These are phyloP conservation scores for Helobdella robusta DNA, from an alignment of 2,888 invertebrate species.

Conservation along the genomic window DNA sequence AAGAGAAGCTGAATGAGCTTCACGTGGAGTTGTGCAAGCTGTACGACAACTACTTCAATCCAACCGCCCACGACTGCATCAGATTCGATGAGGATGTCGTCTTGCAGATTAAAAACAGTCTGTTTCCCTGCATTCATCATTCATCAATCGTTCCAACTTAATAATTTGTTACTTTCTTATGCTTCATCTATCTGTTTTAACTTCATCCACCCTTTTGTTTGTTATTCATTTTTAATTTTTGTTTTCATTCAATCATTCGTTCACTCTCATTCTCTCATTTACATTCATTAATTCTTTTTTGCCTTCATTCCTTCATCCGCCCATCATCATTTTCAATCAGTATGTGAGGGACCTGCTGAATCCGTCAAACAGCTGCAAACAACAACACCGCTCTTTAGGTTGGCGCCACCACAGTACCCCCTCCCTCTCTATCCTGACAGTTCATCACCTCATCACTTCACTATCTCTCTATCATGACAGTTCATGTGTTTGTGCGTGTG, in stretches of 20 bases:
- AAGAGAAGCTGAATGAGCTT: slow-evolving; percentile 57
- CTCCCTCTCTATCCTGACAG: too few relatives aligned
- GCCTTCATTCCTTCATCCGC: too few relatives aligned
- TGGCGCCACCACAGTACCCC: slow-evolving; percentile 19
- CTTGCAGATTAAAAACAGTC: slow-evolving; percentile 54
- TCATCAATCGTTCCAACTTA: too few relatives aligned
- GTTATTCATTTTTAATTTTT: slow-evolving; percentile 15
- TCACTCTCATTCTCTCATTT: too few relatives aligned
- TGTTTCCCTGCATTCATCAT: too few relatives aligned
- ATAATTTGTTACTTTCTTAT: too few relatives aligned
- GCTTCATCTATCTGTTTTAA: too few relatives aligned
- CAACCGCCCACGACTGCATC: slow-evolving; percentile 57
- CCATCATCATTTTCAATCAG: slow-evolving; percentile 44
- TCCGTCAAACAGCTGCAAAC: slow-evolving; percentile 65
- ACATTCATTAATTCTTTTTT: neutral
- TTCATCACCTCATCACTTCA: neutral
- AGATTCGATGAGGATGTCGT: slow-evolving; percentile 55
- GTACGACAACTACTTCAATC: slow-evolving; percentile 61
- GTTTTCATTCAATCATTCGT: neutral
- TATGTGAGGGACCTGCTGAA: slow-evolving; percentile 58
- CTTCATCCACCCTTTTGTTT: too few relatives aligned
- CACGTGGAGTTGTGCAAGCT: slow-evolving; percentile 62
- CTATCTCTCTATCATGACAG: neutral
- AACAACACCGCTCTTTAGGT: slow-evolving; percentile 62
- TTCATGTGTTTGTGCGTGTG: too few relatives aligned